phyloP scores from a whole-genome alignment of 2,888 invertebrate genomes.

The Acrocyrtus sp. region DNA sequence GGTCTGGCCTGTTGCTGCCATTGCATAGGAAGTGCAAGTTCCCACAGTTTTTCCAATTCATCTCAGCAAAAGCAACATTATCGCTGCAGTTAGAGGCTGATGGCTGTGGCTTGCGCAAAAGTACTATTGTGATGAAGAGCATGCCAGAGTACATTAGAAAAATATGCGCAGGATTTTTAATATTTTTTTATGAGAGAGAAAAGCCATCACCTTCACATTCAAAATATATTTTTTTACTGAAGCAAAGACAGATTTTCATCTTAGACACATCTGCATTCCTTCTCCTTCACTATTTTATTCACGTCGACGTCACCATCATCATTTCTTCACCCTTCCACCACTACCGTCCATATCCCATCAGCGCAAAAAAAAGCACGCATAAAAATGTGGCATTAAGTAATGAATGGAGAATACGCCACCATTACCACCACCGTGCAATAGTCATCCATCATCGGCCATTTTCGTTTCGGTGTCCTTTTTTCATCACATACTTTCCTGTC shows the following conservation, averaged over 20 bases:
- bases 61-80: too few species aligned
- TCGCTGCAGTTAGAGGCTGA: too few species aligned
- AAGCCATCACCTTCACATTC: slow-evolving; percentile 41
- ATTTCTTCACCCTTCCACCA: slow-evolving; percentile 4
- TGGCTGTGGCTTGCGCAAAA: too few species aligned
- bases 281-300: slow-evolving; percentile 5
- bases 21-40: slow-evolving; percentile 35
- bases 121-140: too few species aligned
- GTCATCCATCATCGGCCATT: slow-evolving; percentile 20
- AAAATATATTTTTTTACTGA: too few species aligned
- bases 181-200: too few species aligned
- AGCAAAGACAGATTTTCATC: too few species aligned
- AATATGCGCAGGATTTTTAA: too few species aligned
- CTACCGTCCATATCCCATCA: neutral
- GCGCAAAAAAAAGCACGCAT: slow-evolving; percentile 1
- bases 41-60: slow-evolving; percentile 33
- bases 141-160: too few species aligned
- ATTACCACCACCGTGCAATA: slow-evolving; percentile 17
- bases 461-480: slow-evolving; percentile 1
- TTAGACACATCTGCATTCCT: slow-evolving; percentile 31
- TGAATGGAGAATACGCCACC: neutral
- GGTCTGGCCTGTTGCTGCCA: too few species aligned
- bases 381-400: too few species aligned
- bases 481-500: too few species aligned
- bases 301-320: slow-evolving; percentile 21